Evolutionary conservation across 2,888 invertebrate species (phyloP), one percentile per base, ranked within the genome.

Genomic region (Diabrotica balteata): DNA sequence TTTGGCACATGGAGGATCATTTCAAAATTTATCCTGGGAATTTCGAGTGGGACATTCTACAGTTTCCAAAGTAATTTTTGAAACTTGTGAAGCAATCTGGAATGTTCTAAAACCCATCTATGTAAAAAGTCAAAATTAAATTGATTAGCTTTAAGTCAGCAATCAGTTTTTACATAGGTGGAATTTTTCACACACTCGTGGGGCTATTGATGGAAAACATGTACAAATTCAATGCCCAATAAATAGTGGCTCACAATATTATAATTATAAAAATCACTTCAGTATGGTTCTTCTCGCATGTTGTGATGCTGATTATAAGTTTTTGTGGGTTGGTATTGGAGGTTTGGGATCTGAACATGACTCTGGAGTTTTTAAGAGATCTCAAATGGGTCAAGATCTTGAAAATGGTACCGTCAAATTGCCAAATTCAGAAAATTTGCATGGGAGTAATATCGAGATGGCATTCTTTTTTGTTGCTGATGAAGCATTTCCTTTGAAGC

Each of bases 1-100:
- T 57, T 57, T 57, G 57, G 57, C 57, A 42, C 57, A 57, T 57
- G 57, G 57, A 57, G 57, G 17, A 17, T 45, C 49, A 4, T 59
- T 47, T 59, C 47, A 59, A 46, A 59, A 46, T 49, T 46, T 47
- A 11, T 59, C 49, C 11, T 17, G 49, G 49, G 50, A 50, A 17
- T 50, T 50, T 50, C 6, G 50, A 17, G 50, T 50, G 4, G 50
- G 50, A 50, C 8, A 50, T 50, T 50, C 50, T n/a, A 50, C 50
- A n/a, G 50, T 50, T n/a, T n/a, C 50, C n/a, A 11, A n/a, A 7
- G 6, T 4, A 50, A 7, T 32, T 32, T 32, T 32, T 32, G n/a
- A n/a, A 50, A 50, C 50, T 7, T 50, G 50, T 50, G 50, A 50
- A 50, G n/a, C n/a, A 11, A 50, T 50, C n/a, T 50, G 50, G 50